These are phyloP conservation scores for Hylia prasina DNA, from an alignment of 2,113 vertebrate species.

Conservation along the genomic window DNA sequence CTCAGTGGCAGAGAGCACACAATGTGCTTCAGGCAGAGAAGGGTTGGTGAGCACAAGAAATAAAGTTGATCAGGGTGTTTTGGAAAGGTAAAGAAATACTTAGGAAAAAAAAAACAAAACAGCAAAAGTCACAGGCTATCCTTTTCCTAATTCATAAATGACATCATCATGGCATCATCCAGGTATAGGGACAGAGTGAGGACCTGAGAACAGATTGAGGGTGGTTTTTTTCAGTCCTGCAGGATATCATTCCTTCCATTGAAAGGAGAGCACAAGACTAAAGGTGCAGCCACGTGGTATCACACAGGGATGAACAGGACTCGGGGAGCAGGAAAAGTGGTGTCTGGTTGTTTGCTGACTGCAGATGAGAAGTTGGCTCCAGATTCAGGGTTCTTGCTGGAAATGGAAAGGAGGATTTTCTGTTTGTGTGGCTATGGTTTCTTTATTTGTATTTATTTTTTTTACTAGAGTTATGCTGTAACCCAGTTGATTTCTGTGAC, in stretches of 20 bases:
- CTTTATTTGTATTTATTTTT: background rate
- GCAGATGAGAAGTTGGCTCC: background rate
- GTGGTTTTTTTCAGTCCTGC: background rate
- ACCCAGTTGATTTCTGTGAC: background rate
- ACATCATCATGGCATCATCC: background rate
- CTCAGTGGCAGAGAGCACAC: background rate
- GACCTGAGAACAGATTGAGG: background rate
- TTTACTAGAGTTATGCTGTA: background rate
- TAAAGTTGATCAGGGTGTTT: background rate
- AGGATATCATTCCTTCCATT: background rate
- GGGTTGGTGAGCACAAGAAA: background rate
- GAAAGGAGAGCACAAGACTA: background rate
- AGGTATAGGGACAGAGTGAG: background rate
- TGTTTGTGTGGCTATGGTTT: accelerated
- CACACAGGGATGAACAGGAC: background rate
- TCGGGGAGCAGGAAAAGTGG: background rate
- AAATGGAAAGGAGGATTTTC: background rate
- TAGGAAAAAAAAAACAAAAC: background rate
- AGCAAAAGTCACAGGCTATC: background rate
- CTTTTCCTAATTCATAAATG: background rate
- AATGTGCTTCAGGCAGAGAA: background rate
- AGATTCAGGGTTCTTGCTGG: background rate
- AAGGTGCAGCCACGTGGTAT: background rate
- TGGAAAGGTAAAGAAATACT: background rate
- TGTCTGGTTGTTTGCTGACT: background rate